Conservation (phyloP, 2,797 vertebrate species). For the Margarornis squamiger region DNA sequence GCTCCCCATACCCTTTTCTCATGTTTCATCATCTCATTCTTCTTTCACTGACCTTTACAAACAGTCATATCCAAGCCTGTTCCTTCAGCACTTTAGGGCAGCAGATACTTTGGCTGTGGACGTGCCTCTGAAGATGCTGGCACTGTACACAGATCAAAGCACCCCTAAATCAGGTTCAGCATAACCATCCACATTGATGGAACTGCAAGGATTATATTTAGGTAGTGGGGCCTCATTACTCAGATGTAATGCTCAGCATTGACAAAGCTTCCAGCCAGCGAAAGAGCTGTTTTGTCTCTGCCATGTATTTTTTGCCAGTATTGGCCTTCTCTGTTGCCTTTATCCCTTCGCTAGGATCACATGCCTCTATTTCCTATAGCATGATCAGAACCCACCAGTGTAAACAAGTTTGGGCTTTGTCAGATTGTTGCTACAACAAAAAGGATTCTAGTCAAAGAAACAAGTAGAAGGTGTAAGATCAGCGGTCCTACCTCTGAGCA, state of each 20-base stretch:
- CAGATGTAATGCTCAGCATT: background rate
- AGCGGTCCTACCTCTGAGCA: slow-evolving; percentile 79
- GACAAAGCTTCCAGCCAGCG: background rate
- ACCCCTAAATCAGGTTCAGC: background rate
- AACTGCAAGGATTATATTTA: background rate
- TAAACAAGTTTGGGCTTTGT: background rate
- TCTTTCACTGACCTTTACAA: background rate
- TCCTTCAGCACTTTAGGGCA: background rate
- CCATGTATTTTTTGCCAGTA: background rate
- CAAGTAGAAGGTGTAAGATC: background rate
- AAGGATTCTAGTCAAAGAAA: background rate
- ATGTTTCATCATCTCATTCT: background rate
- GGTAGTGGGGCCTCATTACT: background rate
- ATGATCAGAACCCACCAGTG: background rate
- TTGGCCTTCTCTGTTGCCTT: background rate
- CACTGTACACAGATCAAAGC: background rate
- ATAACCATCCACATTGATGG: background rate
- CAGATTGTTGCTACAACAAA: background rate
- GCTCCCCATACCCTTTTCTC: background rate
- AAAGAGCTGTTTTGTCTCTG: background rate
- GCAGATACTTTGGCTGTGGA: background rate
- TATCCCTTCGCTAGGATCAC: background rate
- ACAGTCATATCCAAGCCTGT: background rate
- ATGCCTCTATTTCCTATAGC: background rate
- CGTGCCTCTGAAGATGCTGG: background rate